Percentiles rank a stretch among this genome's conserved stretches.
Evolutionary conservation across 2,113 vertebrate species (phyloP).

Genomic region (Mus musculus): GRCm39 chr14:87300501-87301000

Average conservation of each 20-base stretch:
- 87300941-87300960: conserved; percentile 33
- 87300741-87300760: conserved; percentile 43
- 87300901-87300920: conserved; percentile 42
- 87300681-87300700: no score
- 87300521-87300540: conserved; percentile 51
- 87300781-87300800: neutral
- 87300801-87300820: neutral
- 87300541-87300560: conserved; percentile 59
- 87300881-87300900: neutral
- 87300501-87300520: conserved; percentile 67
- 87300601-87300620: no score
- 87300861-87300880: conserved; percentile 32
- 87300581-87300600: no score
- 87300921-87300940: neutral
- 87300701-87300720: no score
- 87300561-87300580: neutral
- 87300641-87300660: no score
- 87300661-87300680: no score
- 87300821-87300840: neutral
- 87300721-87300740: neutral
- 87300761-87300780: conserved; percentile 15
- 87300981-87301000: conserved; percentile 42
- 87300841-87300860: neutral
- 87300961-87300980: conserved; percentile 58
- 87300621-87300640: no score